Evolutionary conservation across 2,797 vertebrate genomes (phyloP), one percentile per base, ranked within the genome.

Genomic region (Echeneis naucrates): DNA sequence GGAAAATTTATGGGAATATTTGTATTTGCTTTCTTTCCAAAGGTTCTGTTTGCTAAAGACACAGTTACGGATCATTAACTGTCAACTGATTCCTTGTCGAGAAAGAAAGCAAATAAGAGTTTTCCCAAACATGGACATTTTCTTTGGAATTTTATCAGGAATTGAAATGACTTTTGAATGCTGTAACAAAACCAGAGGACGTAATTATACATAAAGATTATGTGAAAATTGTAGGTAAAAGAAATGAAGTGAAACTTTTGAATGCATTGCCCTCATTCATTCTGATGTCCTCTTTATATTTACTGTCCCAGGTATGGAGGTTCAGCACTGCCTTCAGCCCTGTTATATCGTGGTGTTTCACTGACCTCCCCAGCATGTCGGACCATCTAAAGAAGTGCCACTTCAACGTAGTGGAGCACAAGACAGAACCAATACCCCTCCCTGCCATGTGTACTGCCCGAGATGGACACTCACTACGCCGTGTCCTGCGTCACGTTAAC

Each of bases 251-350:
- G 27, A 56, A 51, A 6, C 23, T 5, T n/a, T 56, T 65, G 17
- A 9, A 44, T 30, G 24, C 9, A 32, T 4, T 24, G 0, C 3
- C 7, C 14, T 50, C 9, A n/a, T 40, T 64, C 12, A 23, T 50
- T 35, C 21, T 10, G 47, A 17, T 4, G 13, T 26, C 8, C 50
- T 40, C 66, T 37, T 63, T 2, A 42, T 52, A 27, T 69, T 68
- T 11, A 9, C 14, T 64, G 56, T 51, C 33, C 2, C 86, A 99
- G 98, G 96, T 98, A 17, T 99, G 98, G 98, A 90, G 96, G 89
- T 99, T 99, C 94, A 99, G 97, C 90, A 99, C 97, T 17, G 96
- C 97, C 52, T 99, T 99, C 90, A 97, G 96, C 92, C 96, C 96
- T 0, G 97, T 99, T 76, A 92, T 91, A 0, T 95, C 95, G 2